phyloP scores from a whole-genome alignment of 2,888 invertebrate species.

The Oegoconia quadripuncta region DNA sequence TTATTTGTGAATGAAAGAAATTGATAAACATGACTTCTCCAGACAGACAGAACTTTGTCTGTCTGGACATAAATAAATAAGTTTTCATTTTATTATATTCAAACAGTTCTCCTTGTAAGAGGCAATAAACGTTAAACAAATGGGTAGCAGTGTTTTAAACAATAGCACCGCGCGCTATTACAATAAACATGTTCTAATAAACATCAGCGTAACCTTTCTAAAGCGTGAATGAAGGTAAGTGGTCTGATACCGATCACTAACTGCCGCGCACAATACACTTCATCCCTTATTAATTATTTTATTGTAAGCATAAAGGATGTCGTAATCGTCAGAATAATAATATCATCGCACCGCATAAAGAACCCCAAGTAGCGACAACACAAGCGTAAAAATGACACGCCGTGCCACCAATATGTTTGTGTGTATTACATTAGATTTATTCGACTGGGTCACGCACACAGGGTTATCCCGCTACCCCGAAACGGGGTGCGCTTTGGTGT shows the following conservation, averaged over 20 bases:
- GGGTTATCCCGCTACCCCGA: slow-evolving; percentile 51
- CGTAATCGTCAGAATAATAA: slow-evolving; percentile 79
- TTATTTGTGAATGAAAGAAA: too few species aligned
- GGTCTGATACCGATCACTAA: slow-evolving; percentile 69
- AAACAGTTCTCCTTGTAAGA: neutral
- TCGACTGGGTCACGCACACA: slow-evolving; percentile 77
- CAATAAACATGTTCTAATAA: slow-evolving; percentile 52
- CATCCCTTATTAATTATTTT: slow-evolving; percentile 80
- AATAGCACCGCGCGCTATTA: slow-evolving; percentile 40
- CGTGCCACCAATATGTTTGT: slow-evolving; percentile 76
- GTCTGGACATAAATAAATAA: too few species aligned
- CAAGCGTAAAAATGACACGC: slow-evolving; percentile 78
- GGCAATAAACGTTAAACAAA: slow-evolving; percentile 27
- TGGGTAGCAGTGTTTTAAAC: slow-evolving; percentile 37
- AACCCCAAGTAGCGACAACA: slow-evolving; percentile 76
- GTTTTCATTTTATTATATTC: neutral
- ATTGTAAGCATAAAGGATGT: slow-evolving; percentile 78
- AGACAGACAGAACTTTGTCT: too few species aligned
- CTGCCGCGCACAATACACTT: slow-evolving; percentile 69
- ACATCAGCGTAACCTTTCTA: slow-evolving; percentile 58
- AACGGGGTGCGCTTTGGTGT: slow-evolving; percentile 57
- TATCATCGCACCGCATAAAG: slow-evolving; percentile 75
- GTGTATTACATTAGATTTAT: slow-evolving; percentile 76
- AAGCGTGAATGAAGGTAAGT: slow-evolving; percentile 63
- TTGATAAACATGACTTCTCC: too few species aligned